Conservation (phyloP, 2,113 vertebrate genomes). For the Deroptyus accipitrinus region DNA sequence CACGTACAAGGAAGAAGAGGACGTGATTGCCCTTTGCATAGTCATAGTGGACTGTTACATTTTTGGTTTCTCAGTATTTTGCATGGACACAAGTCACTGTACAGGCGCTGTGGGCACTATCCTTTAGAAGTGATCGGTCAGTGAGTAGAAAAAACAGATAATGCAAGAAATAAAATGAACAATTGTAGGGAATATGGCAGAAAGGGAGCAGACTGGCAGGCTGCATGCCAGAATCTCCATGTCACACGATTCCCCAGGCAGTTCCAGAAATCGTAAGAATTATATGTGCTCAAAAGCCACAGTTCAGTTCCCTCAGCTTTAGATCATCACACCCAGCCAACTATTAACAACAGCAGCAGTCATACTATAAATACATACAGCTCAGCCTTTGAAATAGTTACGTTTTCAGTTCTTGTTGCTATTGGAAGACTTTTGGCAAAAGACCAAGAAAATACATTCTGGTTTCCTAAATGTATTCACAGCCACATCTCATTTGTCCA, state of each 20-base stretch:
- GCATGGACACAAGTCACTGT: background rate
- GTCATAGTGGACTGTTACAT: background rate
- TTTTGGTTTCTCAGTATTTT: background rate
- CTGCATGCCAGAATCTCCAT: background rate
- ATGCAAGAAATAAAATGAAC: background rate
- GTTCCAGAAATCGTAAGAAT: background rate
- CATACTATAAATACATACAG: background rate
- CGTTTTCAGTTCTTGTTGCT: background rate
- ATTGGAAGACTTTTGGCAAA: background rate
- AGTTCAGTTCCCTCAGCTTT: background rate
- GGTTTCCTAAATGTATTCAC: background rate
- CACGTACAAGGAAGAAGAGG: background rate
- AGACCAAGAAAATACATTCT: background rate
- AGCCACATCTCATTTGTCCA: background rate
- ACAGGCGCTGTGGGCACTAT: background rate
- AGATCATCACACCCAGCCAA: background rate
- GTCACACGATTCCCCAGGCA: background rate
- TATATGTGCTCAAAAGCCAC: background rate
- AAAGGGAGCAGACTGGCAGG: background rate
- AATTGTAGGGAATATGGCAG: background rate
- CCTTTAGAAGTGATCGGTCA: background rate
- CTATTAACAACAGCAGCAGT: background rate
- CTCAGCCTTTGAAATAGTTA: background rate
- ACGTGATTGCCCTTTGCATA: background rate
- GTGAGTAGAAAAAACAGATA: background rate